Evolutionary conservation across 2,113 vertebrate species (phyloP), one percentile per base, ranked within the genome.

Genomic region (Eolophus roseicapilla): DNA sequence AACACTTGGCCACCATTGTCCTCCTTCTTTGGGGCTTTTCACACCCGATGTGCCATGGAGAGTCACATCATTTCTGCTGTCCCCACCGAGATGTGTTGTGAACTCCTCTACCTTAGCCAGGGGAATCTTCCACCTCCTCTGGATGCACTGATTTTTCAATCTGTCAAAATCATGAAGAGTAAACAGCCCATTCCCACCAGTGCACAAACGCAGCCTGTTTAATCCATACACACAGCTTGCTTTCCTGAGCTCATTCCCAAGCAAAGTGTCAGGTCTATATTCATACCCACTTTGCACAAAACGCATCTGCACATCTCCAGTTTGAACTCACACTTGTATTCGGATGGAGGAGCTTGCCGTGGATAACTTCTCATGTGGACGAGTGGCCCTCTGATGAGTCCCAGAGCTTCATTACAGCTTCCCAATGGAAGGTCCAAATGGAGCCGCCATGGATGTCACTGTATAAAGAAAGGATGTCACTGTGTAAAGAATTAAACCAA

Each of bases 301-400:
- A 49, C 0, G 0, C 1, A 5, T 27, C 63, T 62, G 29, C 52
- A 27, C 33, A 8, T 39, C 25, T 80, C 52, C 3, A 1, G 27
- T 86, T 68, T 49, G 16, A 86, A 53, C 17, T 47, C 49, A 46
- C 24, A 5, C 16, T 67, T 44, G 14, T 31, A 44, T 62, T 60
- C 21, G 7, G 52, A 3, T 1, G 3, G 43, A 55, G 12, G 6
- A 18, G 5, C 4, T 31, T 76, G 43, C 53, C 4, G 1, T 8
- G 15, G 20, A 8, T 62, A 78, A 68, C 35, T 92, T 82, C 52
- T 82, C 10, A 11, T 31, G 13, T 2, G 11, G 13, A 12, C 2
- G 0, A 37, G 9, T 52, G 53, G 6, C 73, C 28, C 20, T n/a
- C 59, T 31, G 35, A 50, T 44, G 55, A 31, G 12, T 29, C 7